phyloP scores from a whole-genome alignment of 1,140 invertebrate genomes.

The Fopius arisanus region DNA sequence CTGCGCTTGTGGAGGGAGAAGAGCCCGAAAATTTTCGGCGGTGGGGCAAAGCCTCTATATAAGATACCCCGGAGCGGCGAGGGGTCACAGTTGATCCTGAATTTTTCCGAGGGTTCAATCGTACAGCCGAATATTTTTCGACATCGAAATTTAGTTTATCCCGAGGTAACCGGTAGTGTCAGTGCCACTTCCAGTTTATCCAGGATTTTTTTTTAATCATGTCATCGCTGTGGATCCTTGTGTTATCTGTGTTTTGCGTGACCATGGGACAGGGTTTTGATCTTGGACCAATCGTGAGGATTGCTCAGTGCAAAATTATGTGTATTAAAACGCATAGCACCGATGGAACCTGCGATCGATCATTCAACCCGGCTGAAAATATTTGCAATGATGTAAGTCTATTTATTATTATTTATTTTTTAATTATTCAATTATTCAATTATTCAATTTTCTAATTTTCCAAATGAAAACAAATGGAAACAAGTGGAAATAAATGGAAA shows the following conservation, averaged over 20 bases:
- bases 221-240: slow-evolving; percentile 33
- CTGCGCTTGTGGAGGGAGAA: slow-evolving; percentile 34
- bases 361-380: slow-evolving; percentile 45
- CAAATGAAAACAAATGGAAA: no score
- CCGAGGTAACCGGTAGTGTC: background rate
- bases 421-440: background rate
- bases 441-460: no score
- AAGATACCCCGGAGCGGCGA: slow-evolving; percentile 48
- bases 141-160: background rate
- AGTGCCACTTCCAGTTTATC: background rate
- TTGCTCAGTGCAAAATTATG: slow-evolving; percentile 59
- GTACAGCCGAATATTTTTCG: background rate
- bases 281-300: slow-evolving; percentile 54
- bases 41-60: slow-evolving; percentile 54
- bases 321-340: slow-evolving; percentile 52
- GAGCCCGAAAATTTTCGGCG: slow-evolving; percentile 36
- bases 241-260: slow-evolving; percentile 38
- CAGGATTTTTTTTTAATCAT: slow-evolving; percentile 29
- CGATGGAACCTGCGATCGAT: slow-evolving; percentile 56
- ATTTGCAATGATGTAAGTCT: slow-evolving; percentile 54
- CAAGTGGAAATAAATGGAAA: no score
- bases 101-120: slow-evolving; percentile 45
- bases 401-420: background rate
- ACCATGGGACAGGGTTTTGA: slow-evolving; percentile 46
- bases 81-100: slow-evolving; percentile 57